phyloP scores from a whole-genome alignment of 2,113 vertebrate genomes.

The Myotis davidii region DNA sequence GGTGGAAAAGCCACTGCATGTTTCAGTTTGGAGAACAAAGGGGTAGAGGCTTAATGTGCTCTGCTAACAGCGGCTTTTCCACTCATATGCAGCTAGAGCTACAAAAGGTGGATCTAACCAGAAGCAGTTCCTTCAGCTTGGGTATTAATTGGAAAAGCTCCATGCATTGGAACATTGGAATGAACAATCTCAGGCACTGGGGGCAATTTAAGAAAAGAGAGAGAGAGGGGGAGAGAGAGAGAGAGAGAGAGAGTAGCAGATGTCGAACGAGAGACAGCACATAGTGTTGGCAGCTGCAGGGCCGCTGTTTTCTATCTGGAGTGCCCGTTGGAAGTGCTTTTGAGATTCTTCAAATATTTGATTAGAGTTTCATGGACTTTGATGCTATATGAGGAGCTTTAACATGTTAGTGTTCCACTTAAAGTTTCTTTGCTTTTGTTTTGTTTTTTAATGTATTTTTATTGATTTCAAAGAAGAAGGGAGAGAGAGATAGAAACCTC shows the following conservation, averaged over 20 bases:
- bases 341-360: neutral
- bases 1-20: neutral
- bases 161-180: neutral
- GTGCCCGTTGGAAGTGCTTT: neutral
- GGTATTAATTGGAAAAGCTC: neutral
- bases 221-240: neutral
- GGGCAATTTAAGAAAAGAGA: neutral
- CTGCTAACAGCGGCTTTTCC: neutral
- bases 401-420: neutral
- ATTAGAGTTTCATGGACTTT: constrained; percentile 34
- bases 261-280: neutral
- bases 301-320: neutral
- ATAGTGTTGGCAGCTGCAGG: neutral
- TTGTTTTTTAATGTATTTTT: no score
- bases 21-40: neutral
- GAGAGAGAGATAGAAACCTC: no score
- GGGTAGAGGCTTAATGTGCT: neutral
- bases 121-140: neutral
- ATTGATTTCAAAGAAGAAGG: no score
- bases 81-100: neutral
- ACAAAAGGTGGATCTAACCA: neutral
- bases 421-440: neutral
- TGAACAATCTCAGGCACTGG: neutral
- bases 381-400: neutral
- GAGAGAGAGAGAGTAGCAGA: neutral